Base-by-base conservation (phyloP, 2,888 invertebrate genomes). In the Lepidonotus clava region DNA sequence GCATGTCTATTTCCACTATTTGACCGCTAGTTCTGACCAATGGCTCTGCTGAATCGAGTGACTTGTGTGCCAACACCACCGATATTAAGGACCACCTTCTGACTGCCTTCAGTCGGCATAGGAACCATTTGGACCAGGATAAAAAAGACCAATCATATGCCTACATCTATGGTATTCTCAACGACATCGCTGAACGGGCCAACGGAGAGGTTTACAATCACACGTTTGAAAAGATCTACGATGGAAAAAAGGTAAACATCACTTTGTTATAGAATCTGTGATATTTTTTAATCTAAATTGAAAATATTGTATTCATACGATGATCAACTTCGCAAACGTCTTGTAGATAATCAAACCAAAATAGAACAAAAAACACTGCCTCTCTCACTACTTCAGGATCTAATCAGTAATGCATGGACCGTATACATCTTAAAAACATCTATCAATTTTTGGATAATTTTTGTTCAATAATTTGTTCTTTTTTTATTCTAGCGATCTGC, bases 121-220 rank as follows among this genome's bases (percentile, higher is more conserved):
- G 71, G 2, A 71, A 38, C n/a, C 38, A 71, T 34, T 18, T 38
- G 11, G 36, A 71, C 5, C 36, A 5, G n/a, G 5, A 11, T 5
- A 2, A 1, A 1, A 71, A 71, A 38, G 6, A 34, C 4, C 34
- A 18, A n/a, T 5, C 71, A 34, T 36, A 2, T 36, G 38, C 18
- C 71, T 71, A 71, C 71, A 71, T 71, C 34, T 36, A 18, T 38
- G 38, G 38, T 38, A 71, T 71, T 18, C 38, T 71, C 71, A 71
- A 71, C 21, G 18, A 71, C 36, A 18, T 71, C 5, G 71, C 71
- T 38, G 14, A 11, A 2, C 71, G 21, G 71, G 4, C 4, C 6
- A 34, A 34, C 6, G 71, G 71, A 0, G 6, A 36, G 4, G 6
- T 5, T 21, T 34, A 71, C 38, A 34, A 32, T 0, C 71, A 71